phyloP scores from a whole-genome alignment of 2,113 vertebrate genomes.

The Micronycteris hirsuta region DNA sequence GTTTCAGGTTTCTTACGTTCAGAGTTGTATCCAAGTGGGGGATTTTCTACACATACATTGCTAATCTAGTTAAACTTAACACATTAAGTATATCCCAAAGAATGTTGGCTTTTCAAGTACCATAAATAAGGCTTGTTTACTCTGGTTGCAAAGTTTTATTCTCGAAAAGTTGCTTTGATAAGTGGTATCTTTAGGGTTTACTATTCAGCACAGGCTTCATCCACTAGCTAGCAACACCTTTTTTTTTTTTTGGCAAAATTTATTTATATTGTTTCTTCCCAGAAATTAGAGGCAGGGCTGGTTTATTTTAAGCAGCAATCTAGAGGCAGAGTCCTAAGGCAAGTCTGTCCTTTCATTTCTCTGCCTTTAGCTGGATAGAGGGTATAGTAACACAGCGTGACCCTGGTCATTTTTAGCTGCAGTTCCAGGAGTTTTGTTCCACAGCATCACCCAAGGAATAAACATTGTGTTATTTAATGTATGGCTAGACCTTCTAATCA shows the following conservation, averaged over 20 bases:
- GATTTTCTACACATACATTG: background rate
- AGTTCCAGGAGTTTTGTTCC: background rate
- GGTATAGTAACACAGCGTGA: background rate
- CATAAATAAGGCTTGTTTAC: background rate
- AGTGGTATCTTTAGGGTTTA: background rate
- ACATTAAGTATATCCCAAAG: background rate
- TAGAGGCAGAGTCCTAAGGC: background rate
- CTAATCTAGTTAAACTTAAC: background rate
- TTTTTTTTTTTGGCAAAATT: background rate
- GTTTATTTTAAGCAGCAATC: constrained; percentile 2
- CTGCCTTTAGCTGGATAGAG: background rate
- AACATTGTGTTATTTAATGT: background rate
- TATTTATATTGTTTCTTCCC: background rate
- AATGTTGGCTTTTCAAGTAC: background rate
- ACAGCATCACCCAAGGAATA: background rate
- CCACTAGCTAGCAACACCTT: background rate
- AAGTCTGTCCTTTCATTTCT: background rate
- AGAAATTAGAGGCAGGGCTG: background rate
- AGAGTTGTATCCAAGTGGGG: background rate
- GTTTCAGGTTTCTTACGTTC: constrained; percentile 8
- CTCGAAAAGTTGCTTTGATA: background rate
- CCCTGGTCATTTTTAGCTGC: background rate
- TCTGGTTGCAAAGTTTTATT: background rate
- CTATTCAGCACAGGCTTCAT: background rate
- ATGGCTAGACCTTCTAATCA: background rate